Evolutionary conservation across 2,797 vertebrate genomes (phyloP).

Genomic region (Halcyon badia): DNA sequence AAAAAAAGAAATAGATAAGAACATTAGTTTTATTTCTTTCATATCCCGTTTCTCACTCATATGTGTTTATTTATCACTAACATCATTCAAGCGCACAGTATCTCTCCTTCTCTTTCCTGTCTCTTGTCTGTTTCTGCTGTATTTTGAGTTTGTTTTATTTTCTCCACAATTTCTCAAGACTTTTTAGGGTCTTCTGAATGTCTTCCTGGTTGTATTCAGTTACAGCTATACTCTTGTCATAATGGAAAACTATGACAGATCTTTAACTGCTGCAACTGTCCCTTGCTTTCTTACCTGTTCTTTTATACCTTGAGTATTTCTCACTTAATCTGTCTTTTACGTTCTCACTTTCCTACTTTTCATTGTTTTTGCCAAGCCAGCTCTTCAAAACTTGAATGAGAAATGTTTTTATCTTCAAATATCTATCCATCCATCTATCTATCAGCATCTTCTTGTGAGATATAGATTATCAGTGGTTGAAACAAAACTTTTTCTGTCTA

Average conservation of each 20-base stretch:
- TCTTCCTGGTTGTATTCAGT: background rate
- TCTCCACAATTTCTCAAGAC: background rate
- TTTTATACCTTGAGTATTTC: slow-evolving; percentile 19
- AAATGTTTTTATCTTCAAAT: background rate
- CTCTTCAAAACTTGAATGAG: background rate
- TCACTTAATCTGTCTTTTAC: slow-evolving; percentile 4
- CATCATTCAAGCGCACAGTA: background rate
- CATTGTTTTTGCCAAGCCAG: background rate
- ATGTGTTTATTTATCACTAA: background rate
- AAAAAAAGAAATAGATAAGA: slow-evolving; percentile 4
- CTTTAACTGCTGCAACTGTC: background rate
- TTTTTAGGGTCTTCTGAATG: slow-evolving; percentile 3
- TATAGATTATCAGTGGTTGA: background rate
- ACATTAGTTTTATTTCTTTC: slow-evolving; percentile 39
- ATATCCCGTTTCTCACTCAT: background rate
- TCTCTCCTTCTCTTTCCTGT: background rate
- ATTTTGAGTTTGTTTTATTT: slow-evolving; percentile 21
- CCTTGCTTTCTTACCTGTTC: slow-evolving; percentile 9
- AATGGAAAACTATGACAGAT: slow-evolving; percentile 7
- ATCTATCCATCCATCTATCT: background rate
- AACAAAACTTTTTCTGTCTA: background rate
- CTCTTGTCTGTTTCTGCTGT: background rate
- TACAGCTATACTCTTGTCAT: background rate
- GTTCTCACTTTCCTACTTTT: slow-evolving; percentile 47
- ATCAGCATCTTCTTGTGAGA: background rate